These are phyloP conservation scores for Bombus sibiricus DNA, from an alignment of 1,140 invertebrate genomes.

Conservation along the genomic window DNA sequence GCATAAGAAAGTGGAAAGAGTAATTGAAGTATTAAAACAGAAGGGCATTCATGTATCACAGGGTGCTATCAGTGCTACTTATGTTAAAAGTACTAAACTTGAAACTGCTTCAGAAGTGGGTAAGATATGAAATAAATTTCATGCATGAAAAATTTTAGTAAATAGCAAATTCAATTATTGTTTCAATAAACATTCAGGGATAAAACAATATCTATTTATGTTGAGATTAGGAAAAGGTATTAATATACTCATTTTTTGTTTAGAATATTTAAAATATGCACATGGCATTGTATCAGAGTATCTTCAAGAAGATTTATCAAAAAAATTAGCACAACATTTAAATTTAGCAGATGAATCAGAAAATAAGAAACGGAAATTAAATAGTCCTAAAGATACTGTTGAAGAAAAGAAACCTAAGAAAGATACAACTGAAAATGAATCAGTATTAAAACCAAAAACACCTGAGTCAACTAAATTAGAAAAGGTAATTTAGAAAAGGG, in stretches of 20 bases:
- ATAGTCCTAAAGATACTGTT: conserved; percentile 67
- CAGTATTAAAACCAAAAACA: conserved; percentile 69
- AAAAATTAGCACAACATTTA: conserved; percentile 85
- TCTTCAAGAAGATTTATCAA: conserved; percentile 85
- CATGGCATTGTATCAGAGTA: conserved; percentile 88
- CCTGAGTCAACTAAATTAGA: conserved; percentile 76
- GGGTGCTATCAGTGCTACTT: conserved; percentile 88
- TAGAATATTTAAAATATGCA: conserved; percentile 87
- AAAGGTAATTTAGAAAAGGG: conserved; percentile 68
- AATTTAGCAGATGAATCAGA: conserved; percentile 85
- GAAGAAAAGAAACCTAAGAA: conserved; percentile 78
- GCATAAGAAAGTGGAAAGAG: conserved; percentile 85
- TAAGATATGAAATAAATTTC: conserved; percentile 52
- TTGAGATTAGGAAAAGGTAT: neutral
- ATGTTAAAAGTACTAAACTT: conserved; percentile 85
- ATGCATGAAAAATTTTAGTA: neutral
- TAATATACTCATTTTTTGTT: conserved; percentile 27
- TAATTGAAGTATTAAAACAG: conserved; percentile 85
- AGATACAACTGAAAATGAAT: conserved; percentile 69
- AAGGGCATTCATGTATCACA: conserved; percentile 88
- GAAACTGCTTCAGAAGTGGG: conserved; percentile 81
- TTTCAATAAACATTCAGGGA: neutral
- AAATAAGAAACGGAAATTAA: conserved; percentile 85
- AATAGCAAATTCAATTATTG: neutral
- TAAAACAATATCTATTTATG: neutral